Base-by-base conservation (phyloP, 2,888 invertebrate genomes). In the Drosophila tanythrix region DNA sequence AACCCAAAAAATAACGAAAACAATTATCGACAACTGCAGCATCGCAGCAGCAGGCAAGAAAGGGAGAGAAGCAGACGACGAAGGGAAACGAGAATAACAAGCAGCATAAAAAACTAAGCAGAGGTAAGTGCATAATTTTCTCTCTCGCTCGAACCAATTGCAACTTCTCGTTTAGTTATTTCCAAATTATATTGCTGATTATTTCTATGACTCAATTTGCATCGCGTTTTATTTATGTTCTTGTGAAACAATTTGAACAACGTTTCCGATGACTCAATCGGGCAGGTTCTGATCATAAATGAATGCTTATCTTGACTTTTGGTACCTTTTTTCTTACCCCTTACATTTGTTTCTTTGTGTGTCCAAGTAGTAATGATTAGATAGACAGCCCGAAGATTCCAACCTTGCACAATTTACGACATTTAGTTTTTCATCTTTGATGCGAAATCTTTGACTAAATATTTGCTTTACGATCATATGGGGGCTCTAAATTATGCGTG, bases 321-420 rank as follows among this genome's bases (percentile, higher is more conserved):
- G 73, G 58, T 48, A 55, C 29, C 67, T 81, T 64, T 59, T 51
- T 40, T 60, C 21, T 31, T 29, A 1, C 38, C 4, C 4, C 29
- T 40, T 18, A 5, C 11, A 53, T 25, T 36, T 31, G 6, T 36
- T 43, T 36, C 61, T 27, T n/a, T 8, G 1, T 43, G 11, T 56
- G 65, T 82, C 40, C 48, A 46, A 51, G 33, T 68, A 36, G 21
- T 65, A 65, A 60, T 86, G 83, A 82, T 85, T 83, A 90, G 90
- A 88, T 88, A 88, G 69, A 61, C 36, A 38, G 36, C 8, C 11
- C 18, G 10, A 55, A 56, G n/a, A 8, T 59, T 62, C 40, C 58
- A 89, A 74, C 73, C 68, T 82, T 88, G 86, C 83, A 73, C 74
- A 85, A 84, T 90, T 84, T 84, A 88, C 70, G 72, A 82, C 57